Base-by-base conservation (phyloP, 2,888 invertebrate species). In the Isotomurus palustris region DNA sequence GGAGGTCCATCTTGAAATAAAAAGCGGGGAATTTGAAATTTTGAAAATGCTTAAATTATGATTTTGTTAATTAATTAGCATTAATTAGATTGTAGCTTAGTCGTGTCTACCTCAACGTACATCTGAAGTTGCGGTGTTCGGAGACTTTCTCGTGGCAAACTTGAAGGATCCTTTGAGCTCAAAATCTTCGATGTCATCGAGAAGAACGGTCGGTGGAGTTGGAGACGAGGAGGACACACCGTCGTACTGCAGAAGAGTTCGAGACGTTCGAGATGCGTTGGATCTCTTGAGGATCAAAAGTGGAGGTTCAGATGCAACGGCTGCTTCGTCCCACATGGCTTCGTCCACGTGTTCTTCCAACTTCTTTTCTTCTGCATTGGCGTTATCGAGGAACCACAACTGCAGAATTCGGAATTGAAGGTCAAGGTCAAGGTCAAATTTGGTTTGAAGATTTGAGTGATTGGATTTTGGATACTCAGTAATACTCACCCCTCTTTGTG, bases 151-250 rank as follows among this genome's bases (percentile, higher is more conserved):
- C 0, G 88, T 87, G 1, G 86, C 89, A 76, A 93, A 91, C 82
- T 91, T 84, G 74, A 86, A 92, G 71, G 89, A 87, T 17, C 85
- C 88, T 72, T 84, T 85, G 29, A 90, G 82, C 73, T 87, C 86
- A 75, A 92, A 89, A 73, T 91, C 89, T 72, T 86, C 83, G 1
- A 89, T 86, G 67, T 85, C 81, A 21, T 80, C 79, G 45, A 87
- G 81, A 27, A 87, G 74, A 1, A 79, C 76, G 48, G 76, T 74
- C 8, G 78, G 71, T 28, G 19, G 72, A 67, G 24, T 71, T 69
- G 3, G 75, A 76, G 38, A n/a, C n/a, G n/a, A n/a, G n/a, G n/a
- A n/a, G n/a, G n/a, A n/a, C n/a, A n/a, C n/a, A n/a, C n/a, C n/a
- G n/a, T n/a, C n/a, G n/a, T n/a, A n/a, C n/a, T n/a, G n/a, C n/a